Conservation (phyloP, 1,140 invertebrate species). For the Trichonephila clavata region DNA sequence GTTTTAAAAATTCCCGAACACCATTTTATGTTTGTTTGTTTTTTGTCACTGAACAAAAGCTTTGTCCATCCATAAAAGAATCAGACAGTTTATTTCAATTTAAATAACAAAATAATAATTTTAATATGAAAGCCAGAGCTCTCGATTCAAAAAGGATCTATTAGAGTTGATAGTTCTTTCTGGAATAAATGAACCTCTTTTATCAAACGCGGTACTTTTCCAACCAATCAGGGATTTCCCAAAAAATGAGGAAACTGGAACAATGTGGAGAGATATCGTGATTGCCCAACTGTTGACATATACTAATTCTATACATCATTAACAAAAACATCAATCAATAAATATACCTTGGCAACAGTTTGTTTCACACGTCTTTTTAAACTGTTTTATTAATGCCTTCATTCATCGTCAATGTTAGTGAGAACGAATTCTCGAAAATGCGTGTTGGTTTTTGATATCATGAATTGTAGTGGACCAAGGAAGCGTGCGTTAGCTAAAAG, state of each 20-base stretch:
- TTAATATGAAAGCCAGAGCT: background rate
- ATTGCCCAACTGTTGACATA: conserved; percentile 59
- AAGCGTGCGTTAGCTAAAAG: background rate
- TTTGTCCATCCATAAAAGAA: background rate
- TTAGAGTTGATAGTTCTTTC: too few relatives aligned
- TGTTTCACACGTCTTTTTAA: conserved; percentile 49
- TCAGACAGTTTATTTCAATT: background rate
- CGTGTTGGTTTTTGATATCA: background rate
- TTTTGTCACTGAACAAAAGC: too few relatives aligned
- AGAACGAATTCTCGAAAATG: background rate
- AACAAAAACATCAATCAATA: conserved; percentile 48
- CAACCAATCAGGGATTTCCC: background rate
- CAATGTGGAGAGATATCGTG: background rate
- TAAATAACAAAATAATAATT: background rate
- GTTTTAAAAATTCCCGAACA: too few relatives aligned
- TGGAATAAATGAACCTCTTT: background rate
- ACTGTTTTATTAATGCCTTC: conserved; percentile 16
- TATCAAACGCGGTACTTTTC: background rate
- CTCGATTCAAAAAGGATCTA: background rate
- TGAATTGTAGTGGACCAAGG: background rate
- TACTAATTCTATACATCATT: background rate
- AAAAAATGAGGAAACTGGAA: conserved; percentile 2
- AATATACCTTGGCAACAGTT: conserved; percentile 68
- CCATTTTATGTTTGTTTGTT: too few relatives aligned
- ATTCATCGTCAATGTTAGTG: background rate